These are phyloP conservation scores for Hydrozoanthus tunicans DNA, from an alignment of 64 coral and sea anemone species.

Conservation along the genomic window DNA sequence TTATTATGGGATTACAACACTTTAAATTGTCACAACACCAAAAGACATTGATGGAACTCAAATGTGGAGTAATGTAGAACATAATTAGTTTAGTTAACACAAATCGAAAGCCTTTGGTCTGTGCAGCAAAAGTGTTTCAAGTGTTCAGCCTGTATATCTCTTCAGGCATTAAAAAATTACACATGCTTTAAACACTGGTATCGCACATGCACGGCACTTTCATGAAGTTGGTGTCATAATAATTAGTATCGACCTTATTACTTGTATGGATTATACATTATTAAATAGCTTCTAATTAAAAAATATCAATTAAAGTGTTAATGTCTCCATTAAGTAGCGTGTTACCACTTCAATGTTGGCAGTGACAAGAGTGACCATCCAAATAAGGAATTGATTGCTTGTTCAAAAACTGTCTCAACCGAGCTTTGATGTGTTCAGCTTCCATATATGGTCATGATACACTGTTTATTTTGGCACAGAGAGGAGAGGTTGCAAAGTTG, in stretches of 20 bases:
- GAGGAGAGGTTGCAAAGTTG: constrained; percentile 15
- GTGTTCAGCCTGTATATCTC: too few relatives aligned
- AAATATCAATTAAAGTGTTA: neutral
- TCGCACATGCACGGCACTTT: neutral
- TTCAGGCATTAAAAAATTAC: too few relatives aligned
- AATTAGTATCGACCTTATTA: neutral
- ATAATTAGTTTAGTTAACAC: too few relatives aligned
- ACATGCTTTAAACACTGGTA: neutral
- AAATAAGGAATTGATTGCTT: neutral
- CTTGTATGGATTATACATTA: neutral
- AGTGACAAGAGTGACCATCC: neutral
- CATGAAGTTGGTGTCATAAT: neutral
- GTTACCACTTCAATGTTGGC: neutral
- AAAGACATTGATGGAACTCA: too few relatives aligned
- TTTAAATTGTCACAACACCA: too few relatives aligned
- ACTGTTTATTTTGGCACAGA: constrained; percentile 25
- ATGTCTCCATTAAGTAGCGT: neutral
- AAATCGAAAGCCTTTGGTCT: too few relatives aligned
- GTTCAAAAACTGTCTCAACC: neutral
- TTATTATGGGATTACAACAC: too few relatives aligned
- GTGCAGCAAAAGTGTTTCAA: too few relatives aligned
- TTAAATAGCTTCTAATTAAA: neutral
- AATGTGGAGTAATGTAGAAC: too few relatives aligned
- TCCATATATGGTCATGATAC: constrained; percentile 13
- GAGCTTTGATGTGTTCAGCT: constrained; percentile 28